Percentiles rank a stretch among this genome's conserved stretches.
Evolutionary conservation across 2,113 vertebrate genomes (phyloP).

Genomic region (Apteryx mantelli): DNA sequence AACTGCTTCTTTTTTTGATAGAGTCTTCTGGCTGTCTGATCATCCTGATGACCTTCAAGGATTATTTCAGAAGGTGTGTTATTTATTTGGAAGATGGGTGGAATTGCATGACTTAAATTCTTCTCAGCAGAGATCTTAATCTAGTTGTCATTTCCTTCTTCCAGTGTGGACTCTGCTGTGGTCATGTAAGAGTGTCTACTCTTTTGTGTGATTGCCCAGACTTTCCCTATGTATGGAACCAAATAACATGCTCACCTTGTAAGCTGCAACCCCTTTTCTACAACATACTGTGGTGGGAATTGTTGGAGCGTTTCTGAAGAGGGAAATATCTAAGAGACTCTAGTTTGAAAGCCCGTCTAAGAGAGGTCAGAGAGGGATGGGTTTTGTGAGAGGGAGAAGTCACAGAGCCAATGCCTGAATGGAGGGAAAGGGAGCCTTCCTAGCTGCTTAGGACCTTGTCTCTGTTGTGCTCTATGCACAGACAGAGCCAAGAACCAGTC

Average conservation of each 20-base stretch:
- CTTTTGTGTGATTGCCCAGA: not conserved
- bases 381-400: not conserved
- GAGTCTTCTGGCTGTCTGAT: not conserved
- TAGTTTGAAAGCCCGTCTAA: not conserved
- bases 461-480: not conserved
- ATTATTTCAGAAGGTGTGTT: not conserved
- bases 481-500: not conserved
- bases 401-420: not conserved
- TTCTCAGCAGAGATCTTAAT: not conserved
- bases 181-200: not conserved
- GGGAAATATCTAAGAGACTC: not conserved
- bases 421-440: not conserved
- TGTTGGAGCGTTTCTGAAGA: not conserved
- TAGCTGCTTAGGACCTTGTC: rapidly evolving
- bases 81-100: not conserved
- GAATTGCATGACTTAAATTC: not conserved
- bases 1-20: not conserved
- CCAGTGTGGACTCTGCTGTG: not conserved
- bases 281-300: not conserved
- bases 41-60: not conserved
- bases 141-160: not conserved
- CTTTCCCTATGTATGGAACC: not conserved
- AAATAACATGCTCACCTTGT: too few species aligned
- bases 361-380: not conserved
- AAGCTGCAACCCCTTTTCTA: not conserved